phyloP scores from a whole-genome alignment of 2,888 invertebrate genomes.

The Azorinus chamasolen region DNA sequence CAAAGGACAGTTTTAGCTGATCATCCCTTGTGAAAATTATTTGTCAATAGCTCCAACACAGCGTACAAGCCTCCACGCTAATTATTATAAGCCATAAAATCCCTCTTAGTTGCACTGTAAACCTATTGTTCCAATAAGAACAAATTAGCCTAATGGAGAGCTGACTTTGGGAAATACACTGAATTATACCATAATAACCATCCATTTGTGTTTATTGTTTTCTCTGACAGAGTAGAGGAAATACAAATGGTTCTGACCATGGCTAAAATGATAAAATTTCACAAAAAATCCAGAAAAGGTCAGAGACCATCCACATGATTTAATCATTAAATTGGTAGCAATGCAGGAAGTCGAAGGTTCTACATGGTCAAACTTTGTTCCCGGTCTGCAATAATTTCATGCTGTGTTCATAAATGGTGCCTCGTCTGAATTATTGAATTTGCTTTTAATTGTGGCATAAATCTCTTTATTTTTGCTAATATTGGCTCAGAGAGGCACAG shows the following conservation, averaged over 20 bases:
- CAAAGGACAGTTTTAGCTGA: slow-evolving; percentile 30
- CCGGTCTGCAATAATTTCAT: slow-evolving; percentile 7
- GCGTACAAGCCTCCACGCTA: slow-evolving; percentile 43
- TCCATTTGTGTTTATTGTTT: slow-evolving; percentile 60
- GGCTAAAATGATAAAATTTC: slow-evolving; percentile 45
- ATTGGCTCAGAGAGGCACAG: slow-evolving; percentile 1
- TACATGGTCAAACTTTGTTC: slow-evolving; percentile 7
- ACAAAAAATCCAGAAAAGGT: slow-evolving; percentile 35
- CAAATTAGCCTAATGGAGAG: slow-evolving; percentile 65
- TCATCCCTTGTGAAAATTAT: slow-evolving; percentile 6
- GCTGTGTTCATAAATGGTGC: slow-evolving; percentile 4
- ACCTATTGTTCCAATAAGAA: slow-evolving; percentile 52
- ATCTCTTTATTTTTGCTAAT: slow-evolving; percentile 21
- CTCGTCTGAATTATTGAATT: slow-evolving; percentile 35
- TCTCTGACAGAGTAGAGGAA: slow-evolving; percentile 45
- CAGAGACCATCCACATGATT: slow-evolving; percentile 30
- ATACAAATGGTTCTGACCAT: slow-evolving; percentile 32
- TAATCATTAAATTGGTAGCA: slow-evolving; percentile 5
- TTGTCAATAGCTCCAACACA: slow-evolving; percentile 43
- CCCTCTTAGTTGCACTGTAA: slow-evolving; percentile 38
- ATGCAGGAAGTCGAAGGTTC: slow-evolving; percentile 22
- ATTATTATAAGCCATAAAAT: slow-evolving; percentile 63
- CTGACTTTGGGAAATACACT: slow-evolving; percentile 44
- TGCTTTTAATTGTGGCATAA: slow-evolving; percentile 44
- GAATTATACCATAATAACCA: slow-evolving; percentile 44